phyloP scores from a whole-genome alignment of 2,113 vertebrate genomes.

The Gila orcuttii region DNA sequence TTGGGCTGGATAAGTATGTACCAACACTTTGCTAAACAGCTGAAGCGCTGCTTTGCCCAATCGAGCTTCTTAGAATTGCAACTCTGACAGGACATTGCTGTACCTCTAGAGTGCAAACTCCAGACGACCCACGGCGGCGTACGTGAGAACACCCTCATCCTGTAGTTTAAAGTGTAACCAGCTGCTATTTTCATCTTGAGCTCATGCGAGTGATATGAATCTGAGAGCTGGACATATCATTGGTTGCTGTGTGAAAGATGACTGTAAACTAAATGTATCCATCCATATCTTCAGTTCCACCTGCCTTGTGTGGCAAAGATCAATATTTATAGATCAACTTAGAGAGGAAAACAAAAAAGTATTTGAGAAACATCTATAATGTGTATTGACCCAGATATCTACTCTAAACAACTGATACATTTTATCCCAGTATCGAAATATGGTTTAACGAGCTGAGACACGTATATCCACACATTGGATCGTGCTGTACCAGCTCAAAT shows the following conservation, averaged over 20 bases:
- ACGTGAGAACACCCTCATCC: slow-evolving; percentile 80
- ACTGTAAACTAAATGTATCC: slow-evolving; percentile 1
- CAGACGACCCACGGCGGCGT: slow-evolving; percentile 63
- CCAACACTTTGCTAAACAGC: slow-evolving; percentile 29
- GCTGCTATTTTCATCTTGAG: slow-evolving; percentile 80
- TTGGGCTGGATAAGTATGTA: neutral
- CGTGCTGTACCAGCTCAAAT: neutral
- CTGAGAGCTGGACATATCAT: slow-evolving; percentile 25
- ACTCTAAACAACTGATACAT: slow-evolving; percentile 3
- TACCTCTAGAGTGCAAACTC: slow-evolving; percentile 40
- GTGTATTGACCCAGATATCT: neutral
- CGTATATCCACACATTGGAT: neutral
- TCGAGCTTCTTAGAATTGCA: slow-evolving; percentile 48
- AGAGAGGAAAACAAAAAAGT: neutral
- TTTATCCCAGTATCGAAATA: neutral
- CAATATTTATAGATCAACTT: neutral
- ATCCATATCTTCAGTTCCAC: neutral
- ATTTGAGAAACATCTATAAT: neutral
- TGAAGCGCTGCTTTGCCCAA: slow-evolving; percentile 24
- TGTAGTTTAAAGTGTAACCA: slow-evolving; percentile 73
- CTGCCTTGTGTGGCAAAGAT: neutral
- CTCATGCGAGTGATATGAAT: slow-evolving; percentile 69
- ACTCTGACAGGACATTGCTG: slow-evolving; percentile 38
- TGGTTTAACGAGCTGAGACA: neutral
- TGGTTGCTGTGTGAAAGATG: slow-evolving; percentile 15